Base-by-base conservation (phyloP, 2,797 vertebrate genomes). In the Babyrousa celebensis region DNA sequence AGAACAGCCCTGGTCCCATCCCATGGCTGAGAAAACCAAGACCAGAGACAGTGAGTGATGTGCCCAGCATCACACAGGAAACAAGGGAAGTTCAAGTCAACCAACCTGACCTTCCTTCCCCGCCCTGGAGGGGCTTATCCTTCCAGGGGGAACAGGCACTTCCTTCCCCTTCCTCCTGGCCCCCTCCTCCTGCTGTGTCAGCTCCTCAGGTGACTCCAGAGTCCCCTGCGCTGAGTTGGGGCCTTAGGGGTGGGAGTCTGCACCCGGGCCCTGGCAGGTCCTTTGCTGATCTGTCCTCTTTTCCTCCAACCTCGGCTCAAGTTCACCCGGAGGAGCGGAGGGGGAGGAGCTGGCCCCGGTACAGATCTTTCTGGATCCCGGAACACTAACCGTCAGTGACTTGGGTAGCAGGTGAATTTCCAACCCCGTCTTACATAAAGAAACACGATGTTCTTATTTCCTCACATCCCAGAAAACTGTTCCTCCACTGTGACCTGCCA, bases 371-470 rank as follows among this genome's bases (percentile, higher is more conserved):
- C 11, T 92, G 94, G 93, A 91, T 93, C 80, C 83, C 58, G 52
- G 79, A 95, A 84, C 79, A 72, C 71, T 92, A 94, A 91, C 83
- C 21, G 2, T 89, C 96, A 95, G 94, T 3, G 36, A 87, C 95
- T 96, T 87, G 63, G 74, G 93, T 4, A 0, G 75, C 65, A 87
- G 83, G 67, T 95, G 89, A 91, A 84, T 97, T 96, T 91, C 60
- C 56, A 97, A 1, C 6, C 65, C 79, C 12, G 21, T 82, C 86
- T 96, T 97, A 96, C 60, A 0, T 96, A 97, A 97, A 93, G 85
- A 93, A 89, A 71, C 6, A 23, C 32, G 2, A 65, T 85, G 93
- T 89, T 95, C 48, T 0, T 36, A 29, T 82, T 94, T 80, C 84
- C 84, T 86, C 71, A 68, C 52, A 68, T 1, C 29, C 58, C 12